Evolutionary conservation across 2,113 vertebrate species (phyloP), one percentile per base, ranked within the genome.

Genomic region (Empidonax alnorum): DNA sequence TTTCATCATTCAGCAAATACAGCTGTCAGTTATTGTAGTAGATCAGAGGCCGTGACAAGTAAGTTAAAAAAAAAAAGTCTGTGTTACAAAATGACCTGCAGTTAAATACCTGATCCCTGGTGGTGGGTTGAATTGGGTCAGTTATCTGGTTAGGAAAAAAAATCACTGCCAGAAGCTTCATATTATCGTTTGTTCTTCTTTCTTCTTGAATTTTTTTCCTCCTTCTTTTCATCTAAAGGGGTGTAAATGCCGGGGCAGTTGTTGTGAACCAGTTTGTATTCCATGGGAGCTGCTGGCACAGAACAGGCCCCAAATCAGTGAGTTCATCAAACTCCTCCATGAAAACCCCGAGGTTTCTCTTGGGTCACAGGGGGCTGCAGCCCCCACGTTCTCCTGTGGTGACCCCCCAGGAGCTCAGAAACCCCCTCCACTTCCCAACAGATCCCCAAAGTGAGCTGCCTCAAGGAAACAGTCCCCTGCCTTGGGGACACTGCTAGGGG

Each of bases 301-400:
- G 44, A 37, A 20, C 3, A 47, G 62, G 27, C 30, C 79, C 63
- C 58, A 16, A 28, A 56, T 46, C 30, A 14, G 16, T 1, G 1
- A 66, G 28, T 33, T 59, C 62, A 61, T 58, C 68, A 15, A 55
- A 47, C 0, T 1, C 12, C 56, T 37, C 39, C 14, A 3, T 21
- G 46, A 41, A 69, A 72, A 78, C 15, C 59, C 20, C 0, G 0
- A 44, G 33, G 8, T 19, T 69, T 44, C 42, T 33, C 62, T 76
- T 1, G 1, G 33, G 42, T 72, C 53, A 20, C 14, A 50, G 46
- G 55, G 50, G 11, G 33, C 14, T 55, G 63, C 37, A 80, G 53
- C 28, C n/a, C 39, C 21, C 42, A 10, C 1, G 1, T 18, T 14
- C 8, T 44, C 61, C 61, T 1, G 0, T 25, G 8, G 17, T 63